Base-by-base conservation (phyloP, 2,888 invertebrate genomes). In the Eupithecia tripunctaria region DNA sequence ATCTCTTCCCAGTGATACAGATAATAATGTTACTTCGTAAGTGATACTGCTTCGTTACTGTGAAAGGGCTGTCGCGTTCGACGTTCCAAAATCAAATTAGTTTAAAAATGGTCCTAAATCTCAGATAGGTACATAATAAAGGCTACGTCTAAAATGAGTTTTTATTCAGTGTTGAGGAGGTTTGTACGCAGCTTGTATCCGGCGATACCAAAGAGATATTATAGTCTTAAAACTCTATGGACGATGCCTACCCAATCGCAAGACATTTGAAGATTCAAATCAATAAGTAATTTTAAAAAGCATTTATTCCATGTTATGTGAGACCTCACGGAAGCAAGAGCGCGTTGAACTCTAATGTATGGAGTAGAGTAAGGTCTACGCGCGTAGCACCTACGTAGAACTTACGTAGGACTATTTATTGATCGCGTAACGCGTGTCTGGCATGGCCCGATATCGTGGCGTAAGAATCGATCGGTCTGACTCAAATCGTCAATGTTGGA, bases 1-100 rank as follows among this genome's bases (percentile, higher is more conserved):
- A 75, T 75, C 75, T 72, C 69, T 72, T 70, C 67, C 72, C 62
- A 72, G 47, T 51, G 68, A 67, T 69, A 75, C 36, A 1, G 64
- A 60, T 60, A 60, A 60, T 60, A 60, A 60, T 60, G 60, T 29
- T 60, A 60, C 60, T 60, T 29, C 60, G 60, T 29, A 60, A 63
- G 59, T 69, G 70, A 74, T 71, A 74, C 65, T 43, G 32, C 66
- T 63, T 71, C 66, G 68, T 67, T 74, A 63, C 69, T 71, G 4
- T 14, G 5, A 10, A 25, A 56, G 56, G 56, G 56, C 56, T 56
- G 56, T 25, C 51, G 51, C 51, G 21, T 21, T 51, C 51, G 51
- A 3, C 10, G 51, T 51, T 51, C 21, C 10, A 51, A 51, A 7
- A 21, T 21, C 56, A 25, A 56, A 25, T 56, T 4, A 12, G 21